Evolutionary conservation across 1,140 invertebrate species (phyloP), one percentile per base, ranked within the genome.

Genomic region (Drosophila mauritiana): DNA sequence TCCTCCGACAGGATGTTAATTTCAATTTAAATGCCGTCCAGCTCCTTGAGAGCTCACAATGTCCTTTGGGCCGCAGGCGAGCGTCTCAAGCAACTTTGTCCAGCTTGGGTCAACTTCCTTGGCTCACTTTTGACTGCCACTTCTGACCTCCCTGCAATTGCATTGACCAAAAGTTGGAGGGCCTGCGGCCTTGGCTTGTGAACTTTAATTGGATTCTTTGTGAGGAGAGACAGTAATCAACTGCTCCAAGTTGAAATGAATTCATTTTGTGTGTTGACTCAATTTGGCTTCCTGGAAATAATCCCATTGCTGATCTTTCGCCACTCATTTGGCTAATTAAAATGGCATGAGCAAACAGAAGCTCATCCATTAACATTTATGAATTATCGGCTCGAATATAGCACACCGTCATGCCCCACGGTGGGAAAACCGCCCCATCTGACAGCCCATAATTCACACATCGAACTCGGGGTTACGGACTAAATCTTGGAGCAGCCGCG

Each of bases 11-110:
- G 83, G 83, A 86, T 86, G 83, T 86, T 86, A 88, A 86, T 88
- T 86, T 86, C 83, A 86, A 88, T 86, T 86, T 88, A 79, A 86
- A 83, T 88, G 82, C 82, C 76, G 56, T 58, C 62, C 80, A 75
- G 58, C 63, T 72, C 83, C 70, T 88, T 86, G 86, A 64, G 74
- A 73, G 45, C 80, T 73, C 57, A 63, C 56, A 62, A 76, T 55
- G 67, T 80, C 67, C 80, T 73, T 70, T n/a, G 49, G 4, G 27
- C 40, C 62, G 15, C 25, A 11, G 67, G 63, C 63, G 51, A 25
- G 40, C 40, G 67, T 70, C 68, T 70, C 65, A 70, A 72, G 68
- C 51, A 72, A 70, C 43, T 70, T 70, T 49, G 64, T 42, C 67
- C 67, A 36, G 40, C 52, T 42, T 34, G 65, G 64, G 67, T 53